These are phyloP conservation scores for Lomographa bimaculata DNA, from an alignment of 2,888 invertebrate genomes.

Conservation along the genomic window DNA sequence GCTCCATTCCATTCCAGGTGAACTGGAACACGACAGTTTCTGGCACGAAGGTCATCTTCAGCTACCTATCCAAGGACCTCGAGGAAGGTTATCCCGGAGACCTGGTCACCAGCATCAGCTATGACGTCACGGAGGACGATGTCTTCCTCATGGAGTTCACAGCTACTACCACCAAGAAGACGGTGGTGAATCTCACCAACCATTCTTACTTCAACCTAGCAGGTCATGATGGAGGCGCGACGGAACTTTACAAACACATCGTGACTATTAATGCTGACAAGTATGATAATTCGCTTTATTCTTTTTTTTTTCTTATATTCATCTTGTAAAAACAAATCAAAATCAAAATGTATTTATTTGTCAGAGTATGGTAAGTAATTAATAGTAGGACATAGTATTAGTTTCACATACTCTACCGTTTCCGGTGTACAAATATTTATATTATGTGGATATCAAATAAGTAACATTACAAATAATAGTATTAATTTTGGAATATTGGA, in stretches of 20 bases:
- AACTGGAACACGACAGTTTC: conserved; percentile 86
- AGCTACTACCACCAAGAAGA: conserved; percentile 89
- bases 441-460: no score
- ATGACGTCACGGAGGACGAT: conserved; percentile 87
- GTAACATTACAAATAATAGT: no score
- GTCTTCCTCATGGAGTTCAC: conserved; percentile 87
- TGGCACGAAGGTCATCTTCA: conserved; percentile 86
- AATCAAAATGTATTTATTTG: no score
- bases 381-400: no score
- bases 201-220: conserved; percentile 97
- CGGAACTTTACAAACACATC: conserved; percentile 87
- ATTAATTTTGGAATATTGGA: no score
- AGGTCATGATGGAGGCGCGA: conserved; percentile 88
- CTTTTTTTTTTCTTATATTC: conserved; percentile 1
- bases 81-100: conserved; percentile 97
- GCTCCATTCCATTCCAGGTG: conserved; percentile 53
- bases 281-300: conserved; percentile 55
- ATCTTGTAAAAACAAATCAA: no score
- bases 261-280: conserved; percentile 89
- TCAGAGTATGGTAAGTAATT: no score
- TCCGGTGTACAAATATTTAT: no score
- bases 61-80: conserved; percentile 89
- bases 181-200: conserved; percentile 94
- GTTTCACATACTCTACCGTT: no score
- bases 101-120: conserved; percentile 87